phyloP scores from a whole-genome alignment of 2,797 vertebrate species.

The Bradypus variegatus region DNA sequence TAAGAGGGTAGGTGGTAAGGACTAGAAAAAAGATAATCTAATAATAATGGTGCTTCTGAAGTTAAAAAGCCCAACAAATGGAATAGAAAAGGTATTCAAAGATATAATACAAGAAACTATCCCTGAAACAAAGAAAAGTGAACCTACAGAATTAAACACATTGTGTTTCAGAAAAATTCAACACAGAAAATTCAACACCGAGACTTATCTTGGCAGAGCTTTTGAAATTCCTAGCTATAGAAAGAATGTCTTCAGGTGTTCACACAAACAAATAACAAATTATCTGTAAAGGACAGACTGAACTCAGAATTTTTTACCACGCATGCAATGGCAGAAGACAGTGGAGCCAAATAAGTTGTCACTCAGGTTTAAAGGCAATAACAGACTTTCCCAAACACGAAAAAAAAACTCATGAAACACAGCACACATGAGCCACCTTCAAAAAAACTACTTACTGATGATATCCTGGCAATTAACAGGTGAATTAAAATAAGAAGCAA shows the following conservation, averaged over 20 bases:
- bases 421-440: neutral
- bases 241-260: neutral
- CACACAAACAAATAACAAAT: neutral
- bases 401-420: neutral
- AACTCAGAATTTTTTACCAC: neutral
- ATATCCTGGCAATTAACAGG: neutral
- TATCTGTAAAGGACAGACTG: neutral
- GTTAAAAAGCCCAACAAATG: neutral
- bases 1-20: neutral
- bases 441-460: neutral
- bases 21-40: neutral
- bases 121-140: neutral
- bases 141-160: neutral
- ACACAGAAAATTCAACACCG: neutral
- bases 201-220: neutral
- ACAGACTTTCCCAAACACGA: neutral
- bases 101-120: neutral
- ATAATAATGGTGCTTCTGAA: neutral
- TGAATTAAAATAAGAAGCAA: neutral
- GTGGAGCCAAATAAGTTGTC: neutral
- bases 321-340: neutral
- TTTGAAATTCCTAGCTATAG: conserved; percentile 17
- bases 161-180: neutral
- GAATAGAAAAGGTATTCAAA: neutral
- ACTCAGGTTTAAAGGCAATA: neutral